Conservation (phyloP, 23 tunicate species). For the Phallusia fumigata region DNA sequence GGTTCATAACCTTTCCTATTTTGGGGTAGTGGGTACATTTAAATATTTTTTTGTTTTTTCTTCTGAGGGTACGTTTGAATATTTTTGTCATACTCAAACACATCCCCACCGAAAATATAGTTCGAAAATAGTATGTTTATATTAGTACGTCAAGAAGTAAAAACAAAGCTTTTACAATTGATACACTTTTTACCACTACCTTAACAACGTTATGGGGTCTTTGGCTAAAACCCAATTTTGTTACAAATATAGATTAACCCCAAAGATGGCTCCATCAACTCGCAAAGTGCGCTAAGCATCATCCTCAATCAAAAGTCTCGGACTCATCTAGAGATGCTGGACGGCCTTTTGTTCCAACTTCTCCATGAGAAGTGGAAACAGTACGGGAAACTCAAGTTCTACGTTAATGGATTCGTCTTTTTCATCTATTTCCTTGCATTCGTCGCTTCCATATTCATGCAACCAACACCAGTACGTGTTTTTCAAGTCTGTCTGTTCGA, state of each 20-base stretch:
- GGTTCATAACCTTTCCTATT: too few species aligned
- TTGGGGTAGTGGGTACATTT: too few species aligned
- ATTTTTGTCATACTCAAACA: background rate
- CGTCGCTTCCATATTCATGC: slow-evolving; percentile 55
- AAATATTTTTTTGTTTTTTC: too few species aligned
- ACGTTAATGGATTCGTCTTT: slow-evolving; percentile 32
- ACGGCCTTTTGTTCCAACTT: slow-evolving; percentile 75
- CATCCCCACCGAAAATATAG: too few species aligned
- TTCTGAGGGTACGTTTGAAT: too few species aligned
- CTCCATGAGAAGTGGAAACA: slow-evolving; percentile 93
- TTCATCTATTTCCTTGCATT: slow-evolving; percentile 49
- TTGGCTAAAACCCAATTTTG: too few species aligned
- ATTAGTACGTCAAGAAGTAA: too few species aligned
- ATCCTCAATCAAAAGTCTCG: slow-evolving; percentile 44
- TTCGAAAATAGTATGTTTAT: too few species aligned
- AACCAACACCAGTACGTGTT: slow-evolving; percentile 60
- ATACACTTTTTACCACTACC: too few species aligned
- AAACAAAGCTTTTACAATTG: too few species aligned
- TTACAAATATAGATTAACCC: slow-evolving; percentile 44
- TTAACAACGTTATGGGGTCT: too few species aligned
- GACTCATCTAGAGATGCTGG: slow-evolving; percentile 85
- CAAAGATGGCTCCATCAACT: slow-evolving; percentile 60
- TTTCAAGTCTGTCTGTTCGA: too few species aligned
- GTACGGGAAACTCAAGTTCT: slow-evolving; percentile 75
- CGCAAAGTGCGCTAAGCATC: slow-evolving; percentile 62